Base-by-base conservation (phyloP, 1,140 invertebrate species). In the Caenorhabditis latens region DNA sequence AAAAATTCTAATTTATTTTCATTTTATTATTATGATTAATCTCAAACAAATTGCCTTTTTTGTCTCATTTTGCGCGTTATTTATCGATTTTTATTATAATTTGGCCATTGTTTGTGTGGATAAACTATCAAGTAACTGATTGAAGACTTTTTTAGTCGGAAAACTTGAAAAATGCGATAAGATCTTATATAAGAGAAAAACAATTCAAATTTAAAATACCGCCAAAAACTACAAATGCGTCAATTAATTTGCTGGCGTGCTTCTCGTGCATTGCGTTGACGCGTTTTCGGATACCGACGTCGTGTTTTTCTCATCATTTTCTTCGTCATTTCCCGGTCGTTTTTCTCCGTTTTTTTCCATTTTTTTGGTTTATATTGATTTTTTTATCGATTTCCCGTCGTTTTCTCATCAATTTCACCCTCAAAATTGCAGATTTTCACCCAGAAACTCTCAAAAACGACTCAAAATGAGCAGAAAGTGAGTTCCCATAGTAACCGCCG, bases 391-490 rank as follows among this genome's bases (percentile, higher is more conserved):
- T 21, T 19, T 53, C 9, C 16, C 4, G 50, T 53, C 1, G 9
- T 16, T 53, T 53, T 9, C 8, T 21, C 1, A 21, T 71, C 42
- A n/a, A 71, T 24, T 43, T 53, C 8, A 32, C 13, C 0, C 8
- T 13, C 8, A 13, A 19, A 24, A 46, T 71, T 71, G 2, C 46
- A 48, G n/a, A 5, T 24, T 50, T 50, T 6, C 71, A 43, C 19
- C n/a, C 8, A n/a, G 7, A 71, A 43, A 71, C 19, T 21, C 19
- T 1, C 8, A 2, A 32, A 24, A 21, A 19, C 13, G 0, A 6
- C 46, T 40, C 24, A 79, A 50, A 79, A 79, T 79, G 71, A 79
- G 71, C 71, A 48, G 71, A 50, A 79, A 79, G 71, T 79, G 46
- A 79, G 71, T 79, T 48, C 19, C n/a, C 6, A 42, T 53, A 5